Evolutionary conservation across 2,888 invertebrate genomes (phyloP).

Genomic region (Brenthis daphne): DNA sequence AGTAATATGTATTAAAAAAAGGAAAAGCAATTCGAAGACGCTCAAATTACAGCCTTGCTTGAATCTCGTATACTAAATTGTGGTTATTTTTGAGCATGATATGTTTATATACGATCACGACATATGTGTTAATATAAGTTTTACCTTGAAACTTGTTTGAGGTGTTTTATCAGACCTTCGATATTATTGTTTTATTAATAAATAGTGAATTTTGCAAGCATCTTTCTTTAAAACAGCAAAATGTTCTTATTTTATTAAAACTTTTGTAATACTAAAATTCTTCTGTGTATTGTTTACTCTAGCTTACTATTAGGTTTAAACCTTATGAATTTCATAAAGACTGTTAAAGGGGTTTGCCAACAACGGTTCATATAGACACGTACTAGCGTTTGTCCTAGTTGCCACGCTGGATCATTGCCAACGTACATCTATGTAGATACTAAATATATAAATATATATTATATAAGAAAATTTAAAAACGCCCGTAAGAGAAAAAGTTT

Average conservation of each 20-base stretch:
- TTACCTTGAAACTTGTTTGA: constrained; percentile 28
- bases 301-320: constrained; percentile 12
- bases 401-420: constrained; percentile 68
- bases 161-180: constrained; percentile 3
- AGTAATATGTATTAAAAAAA: not conserved
- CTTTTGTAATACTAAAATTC: too few relatives aligned
- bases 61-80: not conserved
- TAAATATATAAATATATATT: constrained; percentile 17
- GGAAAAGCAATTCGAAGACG: not conserved
- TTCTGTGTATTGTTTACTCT: not conserved
- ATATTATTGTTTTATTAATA: constrained; percentile 5
- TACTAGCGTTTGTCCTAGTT: constrained; percentile 68
- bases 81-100: constrained; percentile 18
- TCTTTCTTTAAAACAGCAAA: not conserved
- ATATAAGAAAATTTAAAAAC: too few relatives aligned
- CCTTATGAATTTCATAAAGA: constrained; percentile 57
- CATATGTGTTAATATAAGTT: constrained; percentile 32
- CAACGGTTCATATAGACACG: constrained; percentile 70
- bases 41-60: not conserved
- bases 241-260: too few relatives aligned
- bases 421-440: constrained; percentile 43
- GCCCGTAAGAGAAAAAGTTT: too few relatives aligned
- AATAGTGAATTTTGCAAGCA: constrained; percentile 1
- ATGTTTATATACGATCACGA: constrained; percentile 15
- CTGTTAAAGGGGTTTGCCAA: constrained; percentile 72